phyloP scores from a whole-genome alignment of 2,888 invertebrate species.

The Torymus auratus region DNA sequence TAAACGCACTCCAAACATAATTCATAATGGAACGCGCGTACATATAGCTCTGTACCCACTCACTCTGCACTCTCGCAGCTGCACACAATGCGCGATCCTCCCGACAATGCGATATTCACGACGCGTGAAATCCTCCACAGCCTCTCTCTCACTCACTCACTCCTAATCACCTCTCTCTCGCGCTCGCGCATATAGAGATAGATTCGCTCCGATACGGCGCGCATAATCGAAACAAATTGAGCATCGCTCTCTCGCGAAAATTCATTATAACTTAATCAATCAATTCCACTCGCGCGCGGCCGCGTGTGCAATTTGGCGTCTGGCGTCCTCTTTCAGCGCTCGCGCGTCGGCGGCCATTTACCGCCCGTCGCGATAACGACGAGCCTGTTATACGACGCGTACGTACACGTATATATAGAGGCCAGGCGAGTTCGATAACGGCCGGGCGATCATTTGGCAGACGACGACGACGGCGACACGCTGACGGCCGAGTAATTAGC shows the following conservation, averaged over 20 bases:
- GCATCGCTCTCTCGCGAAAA: slow-evolving; percentile 7
- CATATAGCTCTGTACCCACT: no score
- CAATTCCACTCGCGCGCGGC: slow-evolving; percentile 3
- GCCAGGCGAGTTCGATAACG: slow-evolving; percentile 19
- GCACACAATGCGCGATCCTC: no score
- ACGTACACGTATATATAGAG: no score
- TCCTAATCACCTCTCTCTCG: no score
- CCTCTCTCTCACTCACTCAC: background rate
- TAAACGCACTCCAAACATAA: no score
- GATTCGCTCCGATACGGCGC: no score
- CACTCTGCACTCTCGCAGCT: no score
- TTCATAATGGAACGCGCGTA: no score
- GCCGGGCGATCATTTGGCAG: slow-evolving; percentile 10
- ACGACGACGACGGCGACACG: background rate
- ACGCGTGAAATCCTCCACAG: slow-evolving; percentile 5
- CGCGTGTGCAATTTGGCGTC: slow-evolving; percentile 44
- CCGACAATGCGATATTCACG: no score
- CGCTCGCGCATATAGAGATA: no score
- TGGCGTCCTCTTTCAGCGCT: background rate
- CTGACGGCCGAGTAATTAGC: slow-evolving; percentile 47
- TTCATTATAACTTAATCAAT: slow-evolving; percentile 52
- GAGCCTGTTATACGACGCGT: background rate
- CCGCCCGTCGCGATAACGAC: slow-evolving; percentile 31
- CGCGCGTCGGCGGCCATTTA: slow-evolving; percentile 19
- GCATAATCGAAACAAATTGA: slow-evolving; percentile 43